Percentiles rank a stretch among this genome's conserved stretches.
These are phyloP conservation scores for Amiota mariae DNA, from an alignment of 2,888 invertebrate species.

Conservation along the genomic window DNA sequence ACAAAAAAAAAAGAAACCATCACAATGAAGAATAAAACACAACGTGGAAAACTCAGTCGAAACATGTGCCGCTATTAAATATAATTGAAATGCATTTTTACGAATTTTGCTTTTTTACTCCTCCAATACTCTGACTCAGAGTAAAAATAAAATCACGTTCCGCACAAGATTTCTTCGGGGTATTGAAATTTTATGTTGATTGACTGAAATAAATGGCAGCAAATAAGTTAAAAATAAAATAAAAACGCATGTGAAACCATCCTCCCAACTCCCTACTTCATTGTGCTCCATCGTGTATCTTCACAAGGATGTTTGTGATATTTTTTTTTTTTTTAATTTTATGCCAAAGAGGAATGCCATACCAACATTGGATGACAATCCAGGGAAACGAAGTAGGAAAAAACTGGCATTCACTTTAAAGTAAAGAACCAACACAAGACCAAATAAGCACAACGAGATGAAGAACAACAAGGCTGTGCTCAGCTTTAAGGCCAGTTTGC, in stretches of 20 bases:
- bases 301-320: constrained; percentile 11
- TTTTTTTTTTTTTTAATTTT: constrained; percentile 12
- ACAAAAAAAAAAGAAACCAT: not conserved
- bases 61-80: constrained; percentile 29
- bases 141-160: constrained; percentile 17
- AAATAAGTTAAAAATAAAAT: constrained; percentile 25
- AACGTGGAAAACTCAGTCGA: constrained; percentile 4
- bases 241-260: not conserved
- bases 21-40: not conserved
- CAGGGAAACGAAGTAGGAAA: not conserved
- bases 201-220: constrained; percentile 28
- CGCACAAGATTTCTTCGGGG: constrained; percentile 18
- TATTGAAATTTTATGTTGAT: constrained; percentile 29
- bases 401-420: not conserved
- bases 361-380: no score
- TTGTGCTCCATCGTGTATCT: not conserved
- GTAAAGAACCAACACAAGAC: not conserved
- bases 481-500: constrained; percentile 17
- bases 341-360: not conserved
- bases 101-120: not conserved
- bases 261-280: no score
- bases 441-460: not conserved
- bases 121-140: no score
- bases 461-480: not conserved
- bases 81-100: constrained; percentile 30